Conservation (phyloP, 2,113 vertebrate species). For the Boulengeromyrus knoepffleri region DNA sequence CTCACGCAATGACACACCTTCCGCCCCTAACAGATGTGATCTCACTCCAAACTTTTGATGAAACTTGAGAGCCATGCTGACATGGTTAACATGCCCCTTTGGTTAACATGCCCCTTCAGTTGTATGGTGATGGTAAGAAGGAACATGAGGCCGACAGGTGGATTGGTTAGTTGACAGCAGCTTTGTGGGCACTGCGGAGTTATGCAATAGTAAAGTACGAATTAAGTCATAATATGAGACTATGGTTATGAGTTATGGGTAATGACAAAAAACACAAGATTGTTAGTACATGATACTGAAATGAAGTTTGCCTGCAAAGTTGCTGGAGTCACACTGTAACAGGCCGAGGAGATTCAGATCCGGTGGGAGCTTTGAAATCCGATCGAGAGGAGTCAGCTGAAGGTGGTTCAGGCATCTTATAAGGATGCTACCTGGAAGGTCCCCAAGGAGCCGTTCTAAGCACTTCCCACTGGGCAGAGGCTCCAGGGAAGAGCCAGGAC, state of each 20-base stretch:
- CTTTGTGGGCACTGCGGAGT: neutral
- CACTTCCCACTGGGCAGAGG: neutral
- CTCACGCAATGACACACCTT: neutral
- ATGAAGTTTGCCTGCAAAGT: neutral
- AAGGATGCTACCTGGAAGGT: neutral
- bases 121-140: neutral
- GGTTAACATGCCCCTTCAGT: neutral
- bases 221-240: neutral
- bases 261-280: neutral
- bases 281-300: neutral
- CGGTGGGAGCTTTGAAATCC: neutral
- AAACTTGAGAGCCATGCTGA: neutral
- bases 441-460: neutral
- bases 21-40: neutral
- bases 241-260: neutral
- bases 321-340: neutral
- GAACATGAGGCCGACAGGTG: neutral
- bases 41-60: neutral
- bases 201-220: neutral
- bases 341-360: neutral
- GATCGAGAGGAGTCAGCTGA: neutral
- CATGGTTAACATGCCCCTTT: neutral
- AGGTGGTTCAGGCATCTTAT: neutral
- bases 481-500: neutral
- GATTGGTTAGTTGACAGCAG: neutral